Evolutionary conservation across 1,140 invertebrate species (phyloP), one percentile per base, ranked within the genome.

Genomic region (Araneus ventricosus): DNA sequence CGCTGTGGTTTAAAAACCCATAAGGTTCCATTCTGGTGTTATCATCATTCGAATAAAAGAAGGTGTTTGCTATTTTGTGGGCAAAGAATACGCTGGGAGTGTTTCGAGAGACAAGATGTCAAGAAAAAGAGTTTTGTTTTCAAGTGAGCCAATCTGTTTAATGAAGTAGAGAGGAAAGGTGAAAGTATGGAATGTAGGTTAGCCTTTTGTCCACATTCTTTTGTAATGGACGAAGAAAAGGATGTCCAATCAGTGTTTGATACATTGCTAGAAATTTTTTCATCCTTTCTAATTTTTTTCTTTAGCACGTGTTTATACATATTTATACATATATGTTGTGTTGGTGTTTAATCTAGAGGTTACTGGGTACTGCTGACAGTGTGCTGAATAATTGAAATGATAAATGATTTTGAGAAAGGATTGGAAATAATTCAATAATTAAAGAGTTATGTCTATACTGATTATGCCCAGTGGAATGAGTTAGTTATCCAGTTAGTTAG

Each of bases 161-260:
- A 75, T 75, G 70, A 75, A 75, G 34, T 20, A 34, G 14, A 5
- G 70, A 24, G 70, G 70, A 75, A 75, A 14, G 30, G 63, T 22
- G 24, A 70, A n/a, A 70, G 27, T n/a, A 20, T 37, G 70, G 70
- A 75, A 75, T 75, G 70, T 75, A 75, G 70, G 70, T 75, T 75
- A 75, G 34, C 30, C 70, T 75, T 75, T 75, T 75, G 70, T 75
- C 34, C 17, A 34, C 37, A 75, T 75, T 34, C 30, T 75, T 75
- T 75, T 75, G 27, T 75, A 75, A 75, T 1, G 10, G 70, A 22
- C 34, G 17, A 75, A 14, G 45, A 52, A 75, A 75, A 34, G 70
- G 30, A 20, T 75, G 70, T 75, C 70, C 70, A 37, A 75, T 14
- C 30, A 34, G 17, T 37, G 10, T 75, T 30, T 37, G 30, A 37